Evolutionary conservation across 2,888 invertebrate species (phyloP), one percentile per base, ranked within the genome.

Genomic region (Steinernema hermaphroditum): DNA sequence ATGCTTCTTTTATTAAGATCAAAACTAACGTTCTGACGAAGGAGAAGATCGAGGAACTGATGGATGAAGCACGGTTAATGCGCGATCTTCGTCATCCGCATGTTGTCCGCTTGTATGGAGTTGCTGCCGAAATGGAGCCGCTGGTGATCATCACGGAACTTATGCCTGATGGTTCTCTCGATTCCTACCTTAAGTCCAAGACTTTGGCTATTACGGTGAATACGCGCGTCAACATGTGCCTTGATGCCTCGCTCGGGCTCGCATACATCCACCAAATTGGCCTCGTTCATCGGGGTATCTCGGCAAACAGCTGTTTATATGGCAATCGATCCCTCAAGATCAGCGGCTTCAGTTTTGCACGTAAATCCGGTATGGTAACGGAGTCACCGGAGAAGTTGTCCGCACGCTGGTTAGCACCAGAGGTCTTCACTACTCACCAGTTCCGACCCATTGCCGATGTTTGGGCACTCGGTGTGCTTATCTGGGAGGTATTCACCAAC

Each of bases 131-230:
- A 88, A 94, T 95, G 86, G 95, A 96, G 85, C 96, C 96, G 0
- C 95, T 96, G 74, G 96, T 96, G 96, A 96, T 97, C 85, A 94
- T 96, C 32, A 97, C 97, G 96, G 96, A 96, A 89, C 90, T 94
- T 76, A 95, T 96, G 50, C 34, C 69, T 32, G 76, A 76, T 43
- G 75, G 75, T 8, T 46, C 76, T n/a, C 50, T 76, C n/a, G 76
- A 76, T 50, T 32, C 57, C 9, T 76, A 73, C 32, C 32, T 76
- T 14, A 75, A 43, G 49, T 19, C 68, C 9, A 29, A 69, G 19
- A 19, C 29, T 29, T 37, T 29, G 19, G 32, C 37, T 12, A 62
- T 76, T 9, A 27, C 68, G 22, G 57, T 76, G 22, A 37, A 68
- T 12, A 46, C 46, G 16, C 71, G 76, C 14, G 9, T 72, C 14